Evolutionary conservation across 2,888 invertebrate species (phyloP).

Genomic region (Blastobasis adustella): DNA sequence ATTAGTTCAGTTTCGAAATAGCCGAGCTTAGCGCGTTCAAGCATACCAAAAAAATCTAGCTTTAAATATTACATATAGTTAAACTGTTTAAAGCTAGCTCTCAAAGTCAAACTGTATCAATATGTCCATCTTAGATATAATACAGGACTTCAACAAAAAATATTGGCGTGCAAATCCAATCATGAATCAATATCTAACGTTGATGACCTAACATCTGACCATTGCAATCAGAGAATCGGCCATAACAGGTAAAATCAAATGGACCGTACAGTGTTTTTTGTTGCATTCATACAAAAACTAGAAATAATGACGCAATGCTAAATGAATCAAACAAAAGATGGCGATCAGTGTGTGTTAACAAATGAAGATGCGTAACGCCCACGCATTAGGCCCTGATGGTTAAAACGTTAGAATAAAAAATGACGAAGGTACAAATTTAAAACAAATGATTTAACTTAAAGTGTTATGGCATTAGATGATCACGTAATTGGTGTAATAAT

Average conservation of each 20-base stretch:
- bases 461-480: slow-evolving; percentile 4
- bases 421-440: slow-evolving; percentile 1
- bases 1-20: too few species aligned
- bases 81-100: too few species aligned
- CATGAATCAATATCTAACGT: background rate
- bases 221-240: background rate
- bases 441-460: slow-evolving; percentile 3
- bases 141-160: too few species aligned
- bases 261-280: slow-evolving; percentile 8
- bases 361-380: slow-evolving; percentile 25
- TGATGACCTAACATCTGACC: background rate
- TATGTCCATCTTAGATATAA: too few species aligned
- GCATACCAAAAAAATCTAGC: too few species aligned
- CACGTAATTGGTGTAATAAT: slow-evolving; percentile 9
- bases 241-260: slow-evolving; percentile 17
- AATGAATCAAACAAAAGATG: slow-evolving; percentile 14
- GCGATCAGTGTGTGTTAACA: slow-evolving; percentile 22
- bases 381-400: slow-evolving; percentile 16
- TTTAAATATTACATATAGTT: too few species aligned
- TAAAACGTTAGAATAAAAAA: slow-evolving; percentile 3
- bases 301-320: slow-evolving; percentile 19
- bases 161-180: too few species aligned
- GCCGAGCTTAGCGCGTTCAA: too few species aligned
- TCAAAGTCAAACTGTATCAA: too few species aligned
- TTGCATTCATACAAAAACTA: slow-evolving; percentile 10